Evolutionary conservation across 2,113 vertebrate genomes (phyloP).

Genomic region (Periophthalmus modestus): DNA sequence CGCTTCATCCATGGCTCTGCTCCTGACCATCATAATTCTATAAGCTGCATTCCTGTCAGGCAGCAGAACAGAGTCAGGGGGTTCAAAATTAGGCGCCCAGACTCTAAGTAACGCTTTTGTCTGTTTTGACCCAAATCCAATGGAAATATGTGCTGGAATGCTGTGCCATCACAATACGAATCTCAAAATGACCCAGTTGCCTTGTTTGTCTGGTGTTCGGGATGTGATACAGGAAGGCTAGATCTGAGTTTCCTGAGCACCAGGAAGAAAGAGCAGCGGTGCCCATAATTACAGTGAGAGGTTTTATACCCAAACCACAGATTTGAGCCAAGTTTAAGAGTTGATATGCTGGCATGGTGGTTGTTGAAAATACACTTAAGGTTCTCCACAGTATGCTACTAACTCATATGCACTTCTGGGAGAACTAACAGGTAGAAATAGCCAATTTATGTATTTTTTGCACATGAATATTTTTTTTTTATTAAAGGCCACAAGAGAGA

Average conservation of each 20-base stretch:
- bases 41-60: constrained; percentile 62
- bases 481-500: too few relatives aligned
- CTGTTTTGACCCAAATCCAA: constrained; percentile 71
- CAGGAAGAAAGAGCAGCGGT: constrained; percentile 76
- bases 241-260: constrained; percentile 72
- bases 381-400: constrained; percentile 8
- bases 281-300: constrained; percentile 69
- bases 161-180: constrained; percentile 53
- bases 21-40: constrained; percentile 62
- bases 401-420: neutral
- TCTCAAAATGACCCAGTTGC: constrained; percentile 64
- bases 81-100: constrained; percentile 45
- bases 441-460: too few relatives aligned
- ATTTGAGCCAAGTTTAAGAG: constrained; percentile 52
- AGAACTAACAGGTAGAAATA: too few relatives aligned
- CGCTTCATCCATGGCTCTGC: constrained; percentile 63
- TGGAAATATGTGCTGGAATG: constrained; percentile 54
- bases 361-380: constrained; percentile 29
- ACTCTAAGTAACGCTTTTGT: constrained; percentile 66
- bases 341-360: constrained; percentile 14
- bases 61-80: constrained; percentile 3
- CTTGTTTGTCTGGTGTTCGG: constrained; percentile 51
- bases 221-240: constrained; percentile 69
- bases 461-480: too few relatives aligned
- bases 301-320: constrained; percentile 49